phyloP scores from a whole-genome alignment of 2,888 invertebrate genomes.

The Neoascia interrupta region DNA sequence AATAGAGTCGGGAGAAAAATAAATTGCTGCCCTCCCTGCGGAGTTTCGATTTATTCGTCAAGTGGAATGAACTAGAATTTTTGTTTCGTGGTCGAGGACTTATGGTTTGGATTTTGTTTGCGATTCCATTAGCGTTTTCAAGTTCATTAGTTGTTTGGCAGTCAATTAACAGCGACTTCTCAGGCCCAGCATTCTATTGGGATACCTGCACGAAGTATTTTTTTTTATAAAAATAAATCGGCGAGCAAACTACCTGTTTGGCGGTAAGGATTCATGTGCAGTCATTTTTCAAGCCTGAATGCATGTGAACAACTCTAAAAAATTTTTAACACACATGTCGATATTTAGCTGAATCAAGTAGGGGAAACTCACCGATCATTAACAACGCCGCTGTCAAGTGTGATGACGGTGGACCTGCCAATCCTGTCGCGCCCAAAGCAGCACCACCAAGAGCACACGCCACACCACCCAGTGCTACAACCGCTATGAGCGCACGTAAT shows the following conservation, averaged over 20 bases:
- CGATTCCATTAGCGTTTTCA: conserved; percentile 47
- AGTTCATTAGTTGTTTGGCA: conserved; percentile 40
- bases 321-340: too few species aligned
- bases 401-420: conserved; percentile 79
- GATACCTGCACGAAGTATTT: too few species aligned
- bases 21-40: conserved; percentile 21
- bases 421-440: conserved; percentile 79
- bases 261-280: too few species aligned
- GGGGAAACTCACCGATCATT: conserved; percentile 80
- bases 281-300: too few species aligned
- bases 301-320: too few species aligned
- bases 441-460: conserved; percentile 80
- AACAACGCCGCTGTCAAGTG: conserved; percentile 79
- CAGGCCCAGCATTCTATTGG: too few species aligned
- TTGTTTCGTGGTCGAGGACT: conserved; percentile 4
- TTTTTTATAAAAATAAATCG: too few species aligned
- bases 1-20: conserved; percentile 27
- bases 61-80: conserved; percentile 13
- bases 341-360: too few species aligned
- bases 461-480: conserved; percentile 79
- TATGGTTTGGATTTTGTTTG: conserved; percentile 6
- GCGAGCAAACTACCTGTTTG: too few species aligned
- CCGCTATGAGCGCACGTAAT: conserved; percentile 79
- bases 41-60: conserved; percentile 24
- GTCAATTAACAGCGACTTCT: too few species aligned